phyloP scores from a whole-genome alignment of 2,113 vertebrate species.

The Diphyllodes magnificus region DNA sequence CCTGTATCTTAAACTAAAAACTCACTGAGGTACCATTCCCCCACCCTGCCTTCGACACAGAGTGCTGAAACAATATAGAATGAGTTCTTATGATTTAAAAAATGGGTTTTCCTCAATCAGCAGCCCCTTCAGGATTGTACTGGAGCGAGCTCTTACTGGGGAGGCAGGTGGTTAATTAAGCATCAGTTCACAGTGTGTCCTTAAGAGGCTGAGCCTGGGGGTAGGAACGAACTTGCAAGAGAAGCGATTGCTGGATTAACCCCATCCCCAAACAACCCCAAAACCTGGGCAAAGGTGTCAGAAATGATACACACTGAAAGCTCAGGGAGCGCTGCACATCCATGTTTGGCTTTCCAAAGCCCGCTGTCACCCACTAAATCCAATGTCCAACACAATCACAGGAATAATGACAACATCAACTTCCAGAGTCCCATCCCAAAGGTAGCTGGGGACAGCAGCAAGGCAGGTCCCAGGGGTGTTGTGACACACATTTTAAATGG shows the following conservation, averaged over 20 bases:
- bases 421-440: not conserved
- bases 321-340: not conserved
- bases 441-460: not conserved
- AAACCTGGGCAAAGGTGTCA: not conserved
- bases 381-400: fast-evolving
- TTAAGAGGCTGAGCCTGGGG: conserved; percentile 30
- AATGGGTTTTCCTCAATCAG: not conserved
- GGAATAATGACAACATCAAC: not conserved
- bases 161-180: conserved; percentile 61
- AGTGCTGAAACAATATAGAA: not conserved
- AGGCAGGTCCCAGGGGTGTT: not conserved
- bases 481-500: conserved; percentile 1
- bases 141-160: not conserved
- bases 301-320: not conserved
- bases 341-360: not conserved
- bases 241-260: not conserved
- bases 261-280: not conserved
- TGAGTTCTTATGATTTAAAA: not conserved
- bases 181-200: conserved; percentile 22
- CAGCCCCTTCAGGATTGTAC: not conserved
- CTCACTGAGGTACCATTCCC: not conserved
- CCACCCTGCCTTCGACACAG: not conserved
- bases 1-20: not conserved
- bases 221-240: conserved; percentile 15
- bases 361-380: not conserved